phyloP scores from a whole-genome alignment of 1,140 invertebrate species.

The Drosophila orosa region DNA sequence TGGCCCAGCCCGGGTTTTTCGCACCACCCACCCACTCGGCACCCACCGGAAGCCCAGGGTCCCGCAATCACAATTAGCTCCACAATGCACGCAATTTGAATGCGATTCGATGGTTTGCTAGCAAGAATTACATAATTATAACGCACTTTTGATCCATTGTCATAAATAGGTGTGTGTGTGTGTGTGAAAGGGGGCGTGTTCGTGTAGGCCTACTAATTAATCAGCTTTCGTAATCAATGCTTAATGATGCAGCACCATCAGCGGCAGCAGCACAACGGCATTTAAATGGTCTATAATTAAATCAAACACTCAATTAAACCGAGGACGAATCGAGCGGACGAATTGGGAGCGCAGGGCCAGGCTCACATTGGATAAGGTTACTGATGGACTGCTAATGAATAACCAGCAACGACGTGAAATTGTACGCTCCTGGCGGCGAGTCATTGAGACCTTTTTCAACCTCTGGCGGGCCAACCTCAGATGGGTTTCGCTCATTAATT shows the following conservation, averaged over 20 bases:
- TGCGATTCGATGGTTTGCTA: conserved; percentile 23
- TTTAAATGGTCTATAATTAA: conserved; percentile 79
- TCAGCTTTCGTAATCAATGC: conserved; percentile 76
- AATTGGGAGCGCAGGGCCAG: conserved; percentile 23
- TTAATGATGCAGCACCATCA: conserved; percentile 69
- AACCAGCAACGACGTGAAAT: conserved; percentile 1
- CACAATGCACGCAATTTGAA: conserved; percentile 37
- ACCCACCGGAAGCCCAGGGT: background rate
- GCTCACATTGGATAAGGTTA: conserved; percentile 33
- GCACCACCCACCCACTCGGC: background rate
- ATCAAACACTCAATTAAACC: conserved; percentile 79
- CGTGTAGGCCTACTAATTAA: conserved; percentile 62
- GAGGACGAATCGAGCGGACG: conserved; percentile 15
- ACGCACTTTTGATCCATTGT: conserved; percentile 63
- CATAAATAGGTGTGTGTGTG: conserved; percentile 20
- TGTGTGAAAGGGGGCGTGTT: conserved; percentile 4
- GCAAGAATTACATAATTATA: conserved; percentile 72
- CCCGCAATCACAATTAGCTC: conserved; percentile 34
- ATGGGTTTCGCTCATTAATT: conserved; percentile 61
- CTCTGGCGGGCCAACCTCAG: conserved; percentile 10
- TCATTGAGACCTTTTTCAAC: conserved; percentile 33
- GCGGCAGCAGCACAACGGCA: conserved; percentile 47
- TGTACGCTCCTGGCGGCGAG: conserved; percentile 1
- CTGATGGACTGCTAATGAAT: conserved; percentile 64
- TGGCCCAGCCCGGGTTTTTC: conserved; percentile 1